Base-by-base conservation (phyloP, 2,888 invertebrate species). In the Heliconius sara region DNA sequence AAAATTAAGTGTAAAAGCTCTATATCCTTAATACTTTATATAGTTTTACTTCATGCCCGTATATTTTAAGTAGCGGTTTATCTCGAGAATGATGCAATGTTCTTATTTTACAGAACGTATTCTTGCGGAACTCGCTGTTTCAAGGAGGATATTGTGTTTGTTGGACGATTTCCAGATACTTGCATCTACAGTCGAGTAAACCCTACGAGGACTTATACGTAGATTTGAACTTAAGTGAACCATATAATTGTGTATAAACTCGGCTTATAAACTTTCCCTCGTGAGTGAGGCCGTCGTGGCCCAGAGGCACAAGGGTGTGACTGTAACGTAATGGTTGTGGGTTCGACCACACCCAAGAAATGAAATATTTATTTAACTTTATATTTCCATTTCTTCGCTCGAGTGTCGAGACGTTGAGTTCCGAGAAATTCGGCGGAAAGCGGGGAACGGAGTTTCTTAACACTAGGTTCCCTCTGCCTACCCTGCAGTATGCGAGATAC, bases 101-200 rank as follows among this genome's bases (percentile, higher is more conserved):
- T 60, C 34, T 34, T 74, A 74, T 34, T 74, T 74, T 74, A 39
- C 74, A 39, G 63, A 63, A 74, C 74, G 60, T 73, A 57, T 52
- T 67, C 66, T 73, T 66, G 34, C 57, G 78, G 60, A 78, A 78
- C 78, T 73, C 67, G 66, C 73, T 74, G 73, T 78, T 74, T 78
- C 78, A 68, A 78, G 25, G 67, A 52, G 78, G 67, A 78, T 74
- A 78, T 78, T 78, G 73, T 73, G 78, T 78, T 78, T 72, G 78
- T 78, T 78, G 78, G 78, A 74, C 67, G 74, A 73, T 67, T 78
- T 78, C 78, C 78, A 78, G 78, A 57, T 78, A 73, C 78, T 78
- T 74, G 78, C 74, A 73, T 74, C 78, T 78, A 39, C 57, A 78
- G 67, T 60, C 73, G 39, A 74, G 74, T 74, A 63, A 74, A 63